Evolutionary conservation across 2,888 invertebrate species (phyloP), one percentile per base, ranked within the genome.

Genomic region (Metacarcinus magister): DNA sequence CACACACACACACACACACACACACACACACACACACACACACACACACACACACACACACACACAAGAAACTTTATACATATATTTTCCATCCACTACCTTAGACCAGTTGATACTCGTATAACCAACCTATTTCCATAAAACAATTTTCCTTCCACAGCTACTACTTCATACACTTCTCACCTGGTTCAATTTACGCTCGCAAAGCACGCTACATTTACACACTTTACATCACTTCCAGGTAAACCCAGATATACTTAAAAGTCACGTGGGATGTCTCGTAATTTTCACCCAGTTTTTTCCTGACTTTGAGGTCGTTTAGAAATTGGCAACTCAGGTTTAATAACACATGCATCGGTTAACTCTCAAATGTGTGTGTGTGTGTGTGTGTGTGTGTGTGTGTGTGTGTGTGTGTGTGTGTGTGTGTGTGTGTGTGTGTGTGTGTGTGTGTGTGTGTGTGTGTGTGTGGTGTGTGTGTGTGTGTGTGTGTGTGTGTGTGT

Each of bases 361-460:
- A 87, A 13, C 39, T 39, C 10, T 87, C 16, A 16, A 39, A 39
- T 87, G 39, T 39, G 87, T 87, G 87, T 87, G 87, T 87, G 87
- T 87, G 87, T 87, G 87, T 87, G 87, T 87, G 87, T 87, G 87
- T 87, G 87, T 87, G 87, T 87, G 87, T 87, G 87, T 87, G 87
- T 87, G 87, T 87, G 28, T n/a, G n/a, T n/a, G 28, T 75, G 82
- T 82, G 82, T 82, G 67, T 67, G 67, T 67, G 67, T 67, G 67
- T 67, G 67, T 67, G 67, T 67, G 67, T 23, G 67, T 23, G 67
- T 23, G 67, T 23, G 67, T 23, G 67, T 23, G 67, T 67, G 67
- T 23, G n/a, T 67, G 67, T 23, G 67, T 23, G 67, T 23, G 67
- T 23, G 67, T 23, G 19, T 23, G 48, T 48, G n/a, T n/a, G n/a